Evolutionary conservation across 2,797 vertebrate species (phyloP).

Genomic region (Pseudochaenichthys georgianus): DNA sequence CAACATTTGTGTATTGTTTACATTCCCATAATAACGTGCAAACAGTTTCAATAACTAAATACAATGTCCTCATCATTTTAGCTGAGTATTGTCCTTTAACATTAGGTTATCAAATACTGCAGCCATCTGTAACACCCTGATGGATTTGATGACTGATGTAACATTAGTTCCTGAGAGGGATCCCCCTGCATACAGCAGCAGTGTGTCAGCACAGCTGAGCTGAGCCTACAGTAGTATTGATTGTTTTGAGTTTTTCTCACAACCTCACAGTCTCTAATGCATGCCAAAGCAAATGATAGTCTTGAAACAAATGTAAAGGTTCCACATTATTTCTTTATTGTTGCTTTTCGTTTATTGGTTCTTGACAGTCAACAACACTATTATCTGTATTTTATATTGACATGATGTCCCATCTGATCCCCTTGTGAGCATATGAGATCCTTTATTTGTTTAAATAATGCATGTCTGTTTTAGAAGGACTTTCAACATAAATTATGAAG

Average conservation of each 20-base stretch:
- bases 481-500: not conserved
- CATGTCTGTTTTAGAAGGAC: not conserved
- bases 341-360: not conserved
- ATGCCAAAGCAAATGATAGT: conserved; percentile 23
- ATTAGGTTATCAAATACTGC: conserved; percentile 15
- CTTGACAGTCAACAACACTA: not conserved
- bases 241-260: conserved; percentile 59
- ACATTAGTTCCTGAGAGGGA: conserved; percentile 30
- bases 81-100: not conserved
- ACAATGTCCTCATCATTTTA: not conserved
- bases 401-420: not conserved
- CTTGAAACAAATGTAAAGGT: not conserved
- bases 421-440: not conserved
- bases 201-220: conserved; percentile 59
- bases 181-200: conserved; percentile 22
- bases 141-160: conserved; percentile 37
- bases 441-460: not conserved
- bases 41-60: not conserved
- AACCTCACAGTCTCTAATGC: conserved; percentile 13
- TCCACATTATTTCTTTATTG: not conserved
- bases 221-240: conserved; percentile 62
- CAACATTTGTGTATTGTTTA: not conserved
- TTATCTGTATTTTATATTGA: conserved; percentile 1
- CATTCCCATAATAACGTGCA: not conserved
- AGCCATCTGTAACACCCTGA: conserved; percentile 14